Conservation (phyloP, 2,797 vertebrate species). For the Gouania willdenowi region DNA sequence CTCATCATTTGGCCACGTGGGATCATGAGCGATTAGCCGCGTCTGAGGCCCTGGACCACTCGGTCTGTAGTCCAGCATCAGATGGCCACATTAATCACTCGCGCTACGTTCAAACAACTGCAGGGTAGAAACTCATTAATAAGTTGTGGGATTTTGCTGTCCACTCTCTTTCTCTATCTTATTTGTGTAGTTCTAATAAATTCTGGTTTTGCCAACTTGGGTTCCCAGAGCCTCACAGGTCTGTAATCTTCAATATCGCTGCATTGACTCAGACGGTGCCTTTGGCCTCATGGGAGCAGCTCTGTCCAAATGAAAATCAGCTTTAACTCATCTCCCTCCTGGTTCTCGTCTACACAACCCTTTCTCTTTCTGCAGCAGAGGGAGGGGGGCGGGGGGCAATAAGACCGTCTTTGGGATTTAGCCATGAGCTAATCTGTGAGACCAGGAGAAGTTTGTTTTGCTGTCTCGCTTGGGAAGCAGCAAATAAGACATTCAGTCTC, state of each 20-base stretch:
- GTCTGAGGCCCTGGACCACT: constrained; percentile 34
- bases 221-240: background rate
- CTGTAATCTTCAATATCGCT: background rate
- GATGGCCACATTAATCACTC: constrained; percentile 46
- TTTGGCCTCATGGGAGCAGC: constrained; percentile 9
- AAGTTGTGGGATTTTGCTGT: constrained; percentile 16
- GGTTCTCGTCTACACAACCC: constrained; percentile 18
- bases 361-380: constrained; percentile 21
- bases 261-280: constrained; percentile 19
- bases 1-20: constrained; percentile 25
- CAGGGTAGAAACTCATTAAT: constrained; percentile 41
- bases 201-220: background rate
- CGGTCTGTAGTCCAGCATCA: constrained; percentile 2
- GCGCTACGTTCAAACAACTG: constrained; percentile 18
- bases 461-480: constrained; percentile 30
- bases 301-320: constrained; percentile 26
- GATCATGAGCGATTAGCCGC: constrained; percentile 42
- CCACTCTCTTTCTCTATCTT: constrained; percentile 1
- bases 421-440: constrained; percentile 28
- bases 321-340: constrained; percentile 17
- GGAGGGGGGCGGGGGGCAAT: too few relatives aligned
- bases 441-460: constrained; percentile 39
- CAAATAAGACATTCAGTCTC: constrained; percentile 34
- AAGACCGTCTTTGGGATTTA: constrained; percentile 38
- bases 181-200: constrained; percentile 3